Evolutionary conservation across 2,888 invertebrate species (phyloP).

Genomic region (Pedicia rivosa): DNA sequence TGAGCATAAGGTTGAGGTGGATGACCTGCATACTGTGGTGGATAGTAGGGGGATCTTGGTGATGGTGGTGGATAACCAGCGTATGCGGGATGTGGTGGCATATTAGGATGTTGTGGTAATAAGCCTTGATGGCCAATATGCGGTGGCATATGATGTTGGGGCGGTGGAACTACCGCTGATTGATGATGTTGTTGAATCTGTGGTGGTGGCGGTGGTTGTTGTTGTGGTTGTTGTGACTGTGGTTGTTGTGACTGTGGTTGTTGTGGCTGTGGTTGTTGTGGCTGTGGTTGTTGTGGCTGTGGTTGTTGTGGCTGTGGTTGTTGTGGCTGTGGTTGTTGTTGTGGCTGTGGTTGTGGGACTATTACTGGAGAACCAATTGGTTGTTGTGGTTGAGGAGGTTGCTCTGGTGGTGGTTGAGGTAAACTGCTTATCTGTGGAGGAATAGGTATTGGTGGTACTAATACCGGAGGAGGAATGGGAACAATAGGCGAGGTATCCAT

Average conservation of each 20-base stretch:
- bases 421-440: too few species aligned
- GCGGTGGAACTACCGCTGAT: constrained; percentile 17
- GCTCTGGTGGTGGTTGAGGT: constrained; percentile 40
- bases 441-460: too few species aligned
- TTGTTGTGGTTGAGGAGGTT: constrained; percentile 39
- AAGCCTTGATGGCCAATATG: constrained; percentile 22
- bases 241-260: not conserved
- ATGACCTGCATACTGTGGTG: constrained; percentile 29
- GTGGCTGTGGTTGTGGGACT: constrained; percentile 30
- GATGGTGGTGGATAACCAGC: constrained; percentile 25
- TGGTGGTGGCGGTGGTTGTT: constrained; percentile 3
- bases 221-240: constrained; percentile 1
- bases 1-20: constrained; percentile 27
- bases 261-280: constrained; percentile 6
- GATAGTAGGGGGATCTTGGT: constrained; percentile 27
- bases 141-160: constrained; percentile 25
- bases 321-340: constrained; percentile 32
- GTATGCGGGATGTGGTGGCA: constrained; percentile 22
- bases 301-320: constrained; percentile 7
- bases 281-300: not conserved
- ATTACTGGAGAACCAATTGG: constrained; percentile 42
- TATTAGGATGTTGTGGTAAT: constrained; percentile 24
- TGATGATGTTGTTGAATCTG: constrained; percentile 1
- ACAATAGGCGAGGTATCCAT: too few species aligned
- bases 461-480: too few species aligned